Base-by-base conservation (phyloP, 2,797 vertebrate genomes). In the Ceryle rudis region DNA sequence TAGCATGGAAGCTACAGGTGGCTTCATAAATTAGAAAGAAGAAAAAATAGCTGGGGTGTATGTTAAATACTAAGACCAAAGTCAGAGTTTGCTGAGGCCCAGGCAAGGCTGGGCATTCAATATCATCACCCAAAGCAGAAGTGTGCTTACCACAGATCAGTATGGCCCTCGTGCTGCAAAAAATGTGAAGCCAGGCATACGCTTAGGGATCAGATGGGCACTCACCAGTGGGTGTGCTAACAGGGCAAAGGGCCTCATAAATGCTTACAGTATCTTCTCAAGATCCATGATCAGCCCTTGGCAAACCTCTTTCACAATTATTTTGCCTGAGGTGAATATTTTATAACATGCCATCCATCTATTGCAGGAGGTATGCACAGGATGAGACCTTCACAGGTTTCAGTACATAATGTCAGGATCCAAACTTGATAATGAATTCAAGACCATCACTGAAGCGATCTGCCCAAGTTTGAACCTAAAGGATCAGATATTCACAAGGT, bases 371-470 rank as follows among this genome's bases (percentile, higher is more conserved):
- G 41, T 10, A 14, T 8, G 29, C 57, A 52, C 5, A 1, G 21
- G 62, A 81, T 41, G 37, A 88, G 51, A 74, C 26, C 52, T 52
- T 20, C 33, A 46, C 55, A 25, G 4, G 13, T 61, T 64, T 73
- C 29, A 44, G 57, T 21, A 52, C 7, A 2, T 15, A 77, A 31
- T 0, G 1, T n/a, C 41, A 57, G 17, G 60, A 89, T 65, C 31
- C 70, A 80, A 37, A 41, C 65, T 31, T 8, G 33, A 2, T 35
- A 64, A 64, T 31, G 10, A 46, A 21, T 80, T 95, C 21, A 71
- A 12, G 6, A 44, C 11, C 28, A 46, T 25, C 0, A 0, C 29
- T 35, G 26, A 64, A 79, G 11, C 0, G 0, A 89, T 39, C 4
- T 2, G 4, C 8, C 1, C 6, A 21, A 42, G 6, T 57, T 19